Base-by-base conservation (phyloP, 1,140 invertebrate genomes). In the Listronotus bonariensis region DNA sequence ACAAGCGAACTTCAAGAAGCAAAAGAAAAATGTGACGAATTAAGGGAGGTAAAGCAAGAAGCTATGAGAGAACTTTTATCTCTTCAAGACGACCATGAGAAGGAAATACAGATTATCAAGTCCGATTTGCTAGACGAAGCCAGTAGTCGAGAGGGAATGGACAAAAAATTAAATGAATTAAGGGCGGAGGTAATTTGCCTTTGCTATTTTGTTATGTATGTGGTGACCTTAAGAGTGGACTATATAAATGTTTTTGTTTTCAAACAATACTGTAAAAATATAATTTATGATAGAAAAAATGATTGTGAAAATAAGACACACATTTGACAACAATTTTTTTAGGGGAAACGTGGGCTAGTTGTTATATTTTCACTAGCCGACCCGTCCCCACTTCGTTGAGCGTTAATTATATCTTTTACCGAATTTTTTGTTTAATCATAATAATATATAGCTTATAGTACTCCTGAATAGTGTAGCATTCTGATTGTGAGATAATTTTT, bases 61-160 rank as follows among this genome's bases (percentile, higher is more conserved):
- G 82, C 85, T 1, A 80, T 88, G 18, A 82, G 86, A 52, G 89
- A 92, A 76, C 74, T 90, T 4, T 73, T 88, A 6, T 81, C 85
- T 8, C 68, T 89, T 9, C 89, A 91, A 77, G 86, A 87, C 67
- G 82, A 84, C 52, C 89, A 91, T 73, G 84, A 89, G 66, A 87
- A 89, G 57, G 88, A 92, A 74, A 78, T 92, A 48, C 82, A 83
- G 43, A 79, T 84, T 43, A 81, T 89, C 1, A 82, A 84, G 65
- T 80, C 85, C 52, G 88, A 90, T 79, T 77, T 91, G 26, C 82
- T 88, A 59, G 89, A 93, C 73, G 90, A 92, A 80, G 83, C 85
- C 12, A 83, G 80, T 7, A 86, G 84, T 51, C 82, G 88, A 53
- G 88, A 90, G 68, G 85, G 83, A 49, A 83, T 92, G 75, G 90